Base-by-base conservation (phyloP, 2,888 invertebrate genomes). In the Synergus japonicus region DNA sequence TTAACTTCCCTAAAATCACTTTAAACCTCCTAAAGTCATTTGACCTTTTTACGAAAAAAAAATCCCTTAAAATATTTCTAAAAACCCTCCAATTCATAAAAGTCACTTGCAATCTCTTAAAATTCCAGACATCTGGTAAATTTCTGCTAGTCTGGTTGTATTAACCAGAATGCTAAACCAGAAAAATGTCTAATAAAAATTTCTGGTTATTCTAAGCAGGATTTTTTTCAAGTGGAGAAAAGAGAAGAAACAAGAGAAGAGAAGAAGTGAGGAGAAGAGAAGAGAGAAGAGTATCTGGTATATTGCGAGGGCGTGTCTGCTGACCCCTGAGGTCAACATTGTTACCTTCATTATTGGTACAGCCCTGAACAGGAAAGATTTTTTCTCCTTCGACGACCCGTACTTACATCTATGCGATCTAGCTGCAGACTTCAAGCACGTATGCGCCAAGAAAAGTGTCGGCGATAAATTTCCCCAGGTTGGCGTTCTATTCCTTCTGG, bases 321-420 rank as follows among this genome's bases (percentile, higher is more conserved):
- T 86, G 88, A 90, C 89, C 86, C 85, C 76, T 83, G 87, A 85
- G 88, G 87, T 90, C 90, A 87, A 88, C 87, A 87, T 89, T 90
- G 87, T 89, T 91, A 86, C 89, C 86, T 87, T 90, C 89, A 85
- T 89, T 90, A 88, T 89, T 86, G 86, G 83, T 86, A 85, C 81
- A 82, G 77, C 44, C 82, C 82, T 79, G 81, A 80, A 63, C 41
- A 60, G 60, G 22, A 76, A 76, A 22, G 7, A 18, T 13, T 46
- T 22, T 67, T 46, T 41, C 44, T 22, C n/a, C 22, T n/a, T 44
- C 4, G 18, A 67, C 10, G 44, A 13, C 67, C 44, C 18, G n/a
- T 12, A 12, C 66, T 67, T 44, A 12, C 22, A 67, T 67, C 44
- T 44, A 22, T 67, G 44, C n/a, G 67, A 18, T 66, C 66, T 54